These are phyloP conservation scores for Philonicus albiceps DNA, from an alignment of 2,888 invertebrate species.

Conservation along the genomic window DNA sequence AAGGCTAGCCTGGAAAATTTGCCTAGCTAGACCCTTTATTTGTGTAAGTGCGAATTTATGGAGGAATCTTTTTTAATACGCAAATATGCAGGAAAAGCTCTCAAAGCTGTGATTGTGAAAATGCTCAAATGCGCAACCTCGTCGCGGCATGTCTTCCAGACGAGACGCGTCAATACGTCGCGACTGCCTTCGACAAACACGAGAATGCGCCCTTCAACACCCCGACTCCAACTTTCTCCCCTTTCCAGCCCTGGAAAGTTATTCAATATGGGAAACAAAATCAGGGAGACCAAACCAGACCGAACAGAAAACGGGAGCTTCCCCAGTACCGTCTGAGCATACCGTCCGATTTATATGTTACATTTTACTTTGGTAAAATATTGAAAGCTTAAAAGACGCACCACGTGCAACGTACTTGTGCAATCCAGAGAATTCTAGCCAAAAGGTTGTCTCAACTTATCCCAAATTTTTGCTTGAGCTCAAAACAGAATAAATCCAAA, in stretches of 20 bases:
- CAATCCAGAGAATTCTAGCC: background rate
- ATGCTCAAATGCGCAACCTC: background rate
- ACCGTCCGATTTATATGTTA: background rate
- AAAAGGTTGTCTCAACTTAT: background rate
- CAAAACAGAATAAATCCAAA: background rate
- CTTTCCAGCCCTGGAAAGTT: background rate
- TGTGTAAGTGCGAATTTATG: conserved; percentile 4
- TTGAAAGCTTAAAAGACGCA: background rate
- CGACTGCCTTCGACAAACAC: conserved; percentile 11
- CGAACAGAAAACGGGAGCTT: background rate
- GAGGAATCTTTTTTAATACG: conserved; percentile 14
- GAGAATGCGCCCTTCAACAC: conserved; percentile 9
- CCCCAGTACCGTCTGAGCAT: background rate
- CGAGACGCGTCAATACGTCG: conserved; percentile 32
- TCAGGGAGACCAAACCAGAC: background rate
- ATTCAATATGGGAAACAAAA: background rate
- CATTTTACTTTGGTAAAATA: background rate
- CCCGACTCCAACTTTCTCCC: background rate
- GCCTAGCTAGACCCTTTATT: conserved; percentile 45
- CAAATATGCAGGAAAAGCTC: conserved; percentile 29
- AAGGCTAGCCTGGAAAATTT: conserved; percentile 53
- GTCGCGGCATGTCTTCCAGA: conserved; percentile 5
- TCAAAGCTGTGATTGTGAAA: background rate
- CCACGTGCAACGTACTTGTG: background rate
- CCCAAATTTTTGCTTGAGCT: background rate